Base-by-base conservation (phyloP, 1,140 invertebrate genomes). In the Drosophila sp. region DNA sequence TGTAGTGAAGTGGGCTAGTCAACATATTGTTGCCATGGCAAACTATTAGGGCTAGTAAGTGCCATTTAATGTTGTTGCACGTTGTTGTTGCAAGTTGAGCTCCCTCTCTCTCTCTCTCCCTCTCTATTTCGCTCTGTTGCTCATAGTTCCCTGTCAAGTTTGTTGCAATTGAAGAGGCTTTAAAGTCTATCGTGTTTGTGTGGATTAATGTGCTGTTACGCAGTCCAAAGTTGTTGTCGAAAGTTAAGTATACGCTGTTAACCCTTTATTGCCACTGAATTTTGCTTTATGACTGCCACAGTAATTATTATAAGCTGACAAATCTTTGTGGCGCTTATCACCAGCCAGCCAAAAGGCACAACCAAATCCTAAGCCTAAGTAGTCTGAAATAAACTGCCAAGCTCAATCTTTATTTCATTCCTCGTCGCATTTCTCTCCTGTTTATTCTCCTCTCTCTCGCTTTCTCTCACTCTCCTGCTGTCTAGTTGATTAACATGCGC, bases 41-140 rank as follows among this genome's bases (percentile, higher is more conserved):
- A 87, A 53, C 83, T 83, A 89, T 87, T 83, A 89, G 63, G 73
- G 72, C 73, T 66, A 76, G 83, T 89, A 87, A 87, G 76, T 83
- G 79, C 76, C 82, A 89, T 87, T 87, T 87, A 87, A 87, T 87
- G 69, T 75, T 59, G 63, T 71, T 64, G 64, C 78, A 57, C 41
- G 62, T 38, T 38, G 51, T 61, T 25, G 51, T n/a, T 16, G 27
- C 48, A 50, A 41, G 63, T 69, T 40, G 72, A 21, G 4, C 21
- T 48, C 41, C 21, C 9, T 7, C 4, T 18, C 21, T 3, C 25
- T 13, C 18, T n/a, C 2, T 1, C 9, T 27, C 45, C 11, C 2
- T 48, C 25, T 16, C 7, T n/a, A 25, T 4, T 36, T 50, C n/a
- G 8, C 13, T 36, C 14, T 48, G 6, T 34, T 45, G 45, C 32